Evolutionary conservation across 2,888 invertebrate genomes (phyloP).

Genomic region (Morpho deidamia): DNA sequence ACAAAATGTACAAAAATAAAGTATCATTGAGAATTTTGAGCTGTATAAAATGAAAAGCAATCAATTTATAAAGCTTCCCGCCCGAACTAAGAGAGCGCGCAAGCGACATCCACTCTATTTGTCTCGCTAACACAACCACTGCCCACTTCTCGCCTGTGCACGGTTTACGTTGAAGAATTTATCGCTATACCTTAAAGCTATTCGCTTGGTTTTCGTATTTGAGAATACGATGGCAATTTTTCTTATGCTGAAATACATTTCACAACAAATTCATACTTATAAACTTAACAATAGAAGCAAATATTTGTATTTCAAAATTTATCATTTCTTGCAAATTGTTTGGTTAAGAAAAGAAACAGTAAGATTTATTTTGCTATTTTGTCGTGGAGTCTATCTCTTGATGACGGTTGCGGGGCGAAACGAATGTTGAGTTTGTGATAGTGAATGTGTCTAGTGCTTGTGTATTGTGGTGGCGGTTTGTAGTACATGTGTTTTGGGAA

Average conservation of each 20-base stretch:
- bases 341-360: no score
- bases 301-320: no score
- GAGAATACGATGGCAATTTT: conserved; percentile 34
- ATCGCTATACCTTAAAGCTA: conserved; percentile 52
- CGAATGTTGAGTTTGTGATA: no score
- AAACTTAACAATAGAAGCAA: no score
- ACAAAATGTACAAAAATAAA: conserved; percentile 30
- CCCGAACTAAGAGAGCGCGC: conserved; percentile 38
- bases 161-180: conserved; percentile 63
- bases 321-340: no score
- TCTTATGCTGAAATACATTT: conserved; percentile 17
- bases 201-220: conserved; percentile 34
- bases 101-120: conserved; percentile 62
- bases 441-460: no score
- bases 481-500: no score
- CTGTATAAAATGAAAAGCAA: conserved; percentile 35
- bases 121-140: conserved; percentile 62
- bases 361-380: no score
- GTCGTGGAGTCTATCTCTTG: no score
- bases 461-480: no score
- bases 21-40: conserved; percentile 23
- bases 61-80: conserved; percentile 58
- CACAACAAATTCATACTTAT: neutral
- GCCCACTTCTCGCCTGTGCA: conserved; percentile 59
- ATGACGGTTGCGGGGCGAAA: no score